phyloP scores from a whole-genome alignment of 92 coral and sea anemone genomes.

The Pocillopora grandis region DNA sequence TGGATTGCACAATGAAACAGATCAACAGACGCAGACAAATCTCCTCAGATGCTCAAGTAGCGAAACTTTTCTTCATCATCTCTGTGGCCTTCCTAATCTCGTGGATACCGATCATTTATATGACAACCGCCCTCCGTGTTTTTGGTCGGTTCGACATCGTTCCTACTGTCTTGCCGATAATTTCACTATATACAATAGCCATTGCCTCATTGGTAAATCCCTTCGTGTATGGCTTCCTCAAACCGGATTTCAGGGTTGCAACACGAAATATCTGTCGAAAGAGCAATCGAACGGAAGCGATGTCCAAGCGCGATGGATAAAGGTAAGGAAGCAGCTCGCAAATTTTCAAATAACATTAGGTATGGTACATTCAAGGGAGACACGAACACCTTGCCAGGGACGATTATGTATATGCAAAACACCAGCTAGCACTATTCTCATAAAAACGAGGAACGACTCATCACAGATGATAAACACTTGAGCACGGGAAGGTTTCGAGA shows the following conservation, averaged over 20 bases:
- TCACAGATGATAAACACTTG: too few species aligned
- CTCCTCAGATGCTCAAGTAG: conserved; percentile 61
- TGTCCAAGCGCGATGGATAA: neutral
- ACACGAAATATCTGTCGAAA: conserved; percentile 19
- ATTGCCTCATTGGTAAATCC: conserved; percentile 67
- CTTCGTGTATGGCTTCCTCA: neutral
- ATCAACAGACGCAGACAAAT: conserved; percentile 34
- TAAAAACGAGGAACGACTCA: too few species aligned
- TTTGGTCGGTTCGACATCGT: conserved; percentile 38
- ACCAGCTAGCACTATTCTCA: too few species aligned
- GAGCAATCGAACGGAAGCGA: neutral
- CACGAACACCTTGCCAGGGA: too few species aligned
- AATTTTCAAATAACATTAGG: too few species aligned
- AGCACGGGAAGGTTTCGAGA: too few species aligned
- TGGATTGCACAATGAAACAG: neutral
- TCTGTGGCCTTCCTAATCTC: conserved; percentile 58
- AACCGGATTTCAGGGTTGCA: neutral
- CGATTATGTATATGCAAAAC: too few species aligned
- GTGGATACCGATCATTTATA: conserved; percentile 77
- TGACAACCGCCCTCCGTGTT: conserved; percentile 49
- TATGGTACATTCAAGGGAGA: too few species aligned
- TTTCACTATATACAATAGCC: conserved; percentile 63
- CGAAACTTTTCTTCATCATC: conserved; percentile 61
- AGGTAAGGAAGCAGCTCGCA: too few species aligned
- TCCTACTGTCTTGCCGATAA: conserved; percentile 39